Percentiles rank a stretch among this genome's conserved stretches.
Conservation (phyloP, 1,140 invertebrate species). For the Schmidtea mediterranea region DNA sequence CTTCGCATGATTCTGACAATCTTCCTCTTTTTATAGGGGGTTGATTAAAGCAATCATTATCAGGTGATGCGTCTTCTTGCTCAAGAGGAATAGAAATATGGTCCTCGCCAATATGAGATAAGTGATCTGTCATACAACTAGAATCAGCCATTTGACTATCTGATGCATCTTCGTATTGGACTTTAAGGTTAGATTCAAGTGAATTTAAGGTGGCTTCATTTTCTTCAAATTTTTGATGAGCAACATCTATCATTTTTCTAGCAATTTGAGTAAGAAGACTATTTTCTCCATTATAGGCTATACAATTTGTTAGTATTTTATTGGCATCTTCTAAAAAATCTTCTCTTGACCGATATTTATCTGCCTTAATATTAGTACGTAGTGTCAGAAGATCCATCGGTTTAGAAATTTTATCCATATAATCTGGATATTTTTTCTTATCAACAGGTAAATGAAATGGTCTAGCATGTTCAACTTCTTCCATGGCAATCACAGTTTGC, state of each 20-base stretch:
- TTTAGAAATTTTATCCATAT: constrained; percentile 64
- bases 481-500: constrained; percentile 1
- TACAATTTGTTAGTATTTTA: constrained; percentile 57
- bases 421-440: constrained; percentile 33
- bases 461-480: not conserved
- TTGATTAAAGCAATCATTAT: too few species aligned
- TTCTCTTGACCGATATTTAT: constrained; percentile 60
- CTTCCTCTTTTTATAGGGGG: too few species aligned
- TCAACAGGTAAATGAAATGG: constrained; percentile 6
- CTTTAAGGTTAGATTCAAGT: constrained; percentile 3
- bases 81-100: too few species aligned
- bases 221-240: not conserved
- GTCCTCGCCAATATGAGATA: too few species aligned
- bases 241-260: not conserved
- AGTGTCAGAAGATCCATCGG: constrained; percentile 84
- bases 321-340: constrained; percentile 65
- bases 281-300: constrained; percentile 60
- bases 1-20: too few species aligned
- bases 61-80: too few species aligned
- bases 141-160: too few species aligned
- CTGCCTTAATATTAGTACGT: constrained; percentile 2
- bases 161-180: too few species aligned
- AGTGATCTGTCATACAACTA: too few species aligned
- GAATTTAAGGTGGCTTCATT: not conserved
- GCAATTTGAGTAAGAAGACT: not conserved